These are phyloP conservation scores for Drosophila bipectinata DNA, from an alignment of 1,140 invertebrate genomes.

Conservation along the genomic window DNA sequence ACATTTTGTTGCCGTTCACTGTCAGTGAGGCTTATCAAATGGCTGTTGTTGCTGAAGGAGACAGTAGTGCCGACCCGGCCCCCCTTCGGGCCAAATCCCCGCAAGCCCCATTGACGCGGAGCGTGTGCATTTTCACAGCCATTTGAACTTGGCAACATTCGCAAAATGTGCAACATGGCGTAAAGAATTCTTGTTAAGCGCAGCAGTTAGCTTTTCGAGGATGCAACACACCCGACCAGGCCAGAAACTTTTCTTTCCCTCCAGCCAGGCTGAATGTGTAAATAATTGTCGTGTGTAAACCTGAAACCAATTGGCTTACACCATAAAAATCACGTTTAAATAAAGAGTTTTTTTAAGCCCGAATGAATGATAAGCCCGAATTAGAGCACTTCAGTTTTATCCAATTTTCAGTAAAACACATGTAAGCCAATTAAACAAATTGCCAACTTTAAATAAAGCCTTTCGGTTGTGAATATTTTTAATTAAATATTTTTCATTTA, in stretches of 20 bases:
- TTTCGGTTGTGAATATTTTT: neutral
- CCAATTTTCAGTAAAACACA: constrained; percentile 1
- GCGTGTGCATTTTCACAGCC: constrained; percentile 76
- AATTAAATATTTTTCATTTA: constrained; percentile 13
- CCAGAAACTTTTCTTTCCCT: constrained; percentile 52
- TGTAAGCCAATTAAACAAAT: constrained; percentile 12
- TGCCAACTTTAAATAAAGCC: neutral
- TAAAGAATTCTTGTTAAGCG: constrained; percentile 74
- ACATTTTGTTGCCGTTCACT: constrained; percentile 11
- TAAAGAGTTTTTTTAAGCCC: neutral
- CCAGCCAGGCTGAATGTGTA: constrained; percentile 12
- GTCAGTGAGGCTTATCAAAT: constrained; percentile 47
- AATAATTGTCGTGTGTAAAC: constrained; percentile 3
- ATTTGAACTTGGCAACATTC: constrained; percentile 77
- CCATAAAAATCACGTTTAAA: neutral
- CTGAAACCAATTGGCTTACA: neutral
- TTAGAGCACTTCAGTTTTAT: neutral
- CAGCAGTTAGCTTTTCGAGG: constrained; percentile 57
- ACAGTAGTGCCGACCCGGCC: neutral
- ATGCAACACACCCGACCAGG: constrained; percentile 13
- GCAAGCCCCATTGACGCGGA: neutral
- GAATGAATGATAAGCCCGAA: neutral
- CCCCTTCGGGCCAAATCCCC: neutral
- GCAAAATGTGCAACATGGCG: constrained; percentile 74
- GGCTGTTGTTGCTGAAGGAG: constrained; percentile 8